A percentile compares a stretch with the other conserved stretches of the same genome.
Conservation (phyloP, 2,888 invertebrate genomes). For the Drosophila lutescens region DNA sequence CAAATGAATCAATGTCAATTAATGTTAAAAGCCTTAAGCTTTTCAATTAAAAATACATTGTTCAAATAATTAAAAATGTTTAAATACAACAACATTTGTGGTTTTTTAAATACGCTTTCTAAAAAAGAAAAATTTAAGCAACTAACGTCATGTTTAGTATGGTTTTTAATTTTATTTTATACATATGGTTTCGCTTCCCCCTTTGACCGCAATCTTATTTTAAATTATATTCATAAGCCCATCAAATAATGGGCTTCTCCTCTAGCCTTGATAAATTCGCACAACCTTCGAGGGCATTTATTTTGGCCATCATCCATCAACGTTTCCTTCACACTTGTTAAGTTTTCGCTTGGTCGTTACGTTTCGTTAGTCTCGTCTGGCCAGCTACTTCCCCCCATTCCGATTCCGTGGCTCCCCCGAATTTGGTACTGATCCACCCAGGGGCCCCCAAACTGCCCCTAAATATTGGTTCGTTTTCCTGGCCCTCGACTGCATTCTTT, state of each 20-base stretch:
- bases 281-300: constrained; percentile 14
- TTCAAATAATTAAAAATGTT: too few species aligned
- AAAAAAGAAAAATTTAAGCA: too few species aligned
- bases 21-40: too few species aligned
- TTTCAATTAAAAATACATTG: too few species aligned
- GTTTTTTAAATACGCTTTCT: too few species aligned
- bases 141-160: too few species aligned
- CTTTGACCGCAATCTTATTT: too few species aligned
- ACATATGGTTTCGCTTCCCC: too few species aligned
- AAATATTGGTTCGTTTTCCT: constrained; percentile 18
- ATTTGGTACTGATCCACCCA: constrained; percentile 9
- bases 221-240: background rate
- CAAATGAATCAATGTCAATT: too few species aligned
- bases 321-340: constrained; percentile 48
- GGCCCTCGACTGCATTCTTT: constrained; percentile 21
- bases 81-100: too few species aligned
- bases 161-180: too few species aligned
- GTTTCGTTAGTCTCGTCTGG: constrained; percentile 68
- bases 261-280: too few species aligned
- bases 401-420: background rate
- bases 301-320: constrained; percentile 30
- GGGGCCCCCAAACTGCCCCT: constrained; percentile 17
- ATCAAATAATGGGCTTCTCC: background rate
- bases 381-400: constrained; percentile 15
- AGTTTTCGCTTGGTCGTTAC: constrained; percentile 68